Evolutionary conservation across 1,140 invertebrate species (phyloP).

Genomic region (Zaprionus kolodkinae): DNA sequence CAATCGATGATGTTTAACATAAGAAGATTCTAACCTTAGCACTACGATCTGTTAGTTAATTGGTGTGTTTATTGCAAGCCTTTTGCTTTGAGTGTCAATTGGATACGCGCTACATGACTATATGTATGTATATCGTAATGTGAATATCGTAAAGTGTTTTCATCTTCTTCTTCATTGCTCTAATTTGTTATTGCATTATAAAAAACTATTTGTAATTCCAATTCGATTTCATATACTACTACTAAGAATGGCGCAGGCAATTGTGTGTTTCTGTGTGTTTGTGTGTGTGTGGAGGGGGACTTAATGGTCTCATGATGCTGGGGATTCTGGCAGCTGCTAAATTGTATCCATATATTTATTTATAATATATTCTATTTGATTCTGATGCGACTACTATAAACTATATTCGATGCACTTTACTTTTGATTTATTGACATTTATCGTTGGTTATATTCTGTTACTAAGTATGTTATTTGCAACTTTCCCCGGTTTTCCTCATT

Average conservation of each 20-base stretch:
- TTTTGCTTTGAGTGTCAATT: slow-evolving; percentile 51
- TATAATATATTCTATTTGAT: slow-evolving; percentile 52
- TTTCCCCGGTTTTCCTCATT: slow-evolving; percentile 32
- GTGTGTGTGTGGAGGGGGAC: slow-evolving; percentile 17
- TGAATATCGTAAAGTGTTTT: slow-evolving; percentile 64
- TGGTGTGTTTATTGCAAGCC: slow-evolving; percentile 54
- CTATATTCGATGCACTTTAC: slow-evolving; percentile 76
- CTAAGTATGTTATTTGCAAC: slow-evolving; percentile 56
- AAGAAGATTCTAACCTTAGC: slow-evolving; percentile 51
- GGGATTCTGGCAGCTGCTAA: slow-evolving; percentile 17
- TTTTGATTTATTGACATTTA: slow-evolving; percentile 81
- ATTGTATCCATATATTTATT: slow-evolving; percentile 30
- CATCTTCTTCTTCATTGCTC: slow-evolving; percentile 59
- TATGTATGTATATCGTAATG: slow-evolving; percentile 27
- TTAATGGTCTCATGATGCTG: slow-evolving; percentile 28
- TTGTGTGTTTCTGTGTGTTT: slow-evolving; percentile 37
- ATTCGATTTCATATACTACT: slow-evolving; percentile 65
- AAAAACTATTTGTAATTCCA: slow-evolving; percentile 64
- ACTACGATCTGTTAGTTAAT: slow-evolving; percentile 54
- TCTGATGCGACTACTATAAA: slow-evolving; percentile 50
- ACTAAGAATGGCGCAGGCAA: slow-evolving; percentile 57
- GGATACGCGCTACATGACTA: slow-evolving; percentile 62
- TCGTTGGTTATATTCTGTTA: slow-evolving; percentile 71
- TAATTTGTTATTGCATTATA: slow-evolving; percentile 71
- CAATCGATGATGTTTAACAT: slow-evolving; percentile 57